These are phyloP conservation scores for Coecobrya sp. DNA, from an alignment of 2,888 invertebrate species.

Conservation along the genomic window DNA sequence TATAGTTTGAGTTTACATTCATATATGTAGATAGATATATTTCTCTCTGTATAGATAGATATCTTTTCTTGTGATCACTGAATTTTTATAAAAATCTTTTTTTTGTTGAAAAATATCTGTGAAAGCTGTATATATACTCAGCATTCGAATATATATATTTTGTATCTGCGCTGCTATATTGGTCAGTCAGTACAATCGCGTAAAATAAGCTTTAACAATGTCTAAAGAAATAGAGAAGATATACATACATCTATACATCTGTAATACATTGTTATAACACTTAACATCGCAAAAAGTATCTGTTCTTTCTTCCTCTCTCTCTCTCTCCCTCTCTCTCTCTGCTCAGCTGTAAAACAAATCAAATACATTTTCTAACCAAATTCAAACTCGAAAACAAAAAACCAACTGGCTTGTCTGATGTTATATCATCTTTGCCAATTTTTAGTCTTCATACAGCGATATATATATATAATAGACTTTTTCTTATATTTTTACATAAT, in stretches of 20 bases:
- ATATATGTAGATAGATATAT: slow-evolving; percentile 11
- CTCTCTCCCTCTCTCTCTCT: slow-evolving; percentile 21
- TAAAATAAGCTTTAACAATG: no score
- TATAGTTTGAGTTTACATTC: neutral
- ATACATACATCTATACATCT: neutral
- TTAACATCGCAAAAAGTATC: neutral
- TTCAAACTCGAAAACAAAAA: slow-evolving; percentile 16
- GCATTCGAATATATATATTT: no score
- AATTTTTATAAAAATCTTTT: slow-evolving; percentile 2
- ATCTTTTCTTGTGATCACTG: neutral
- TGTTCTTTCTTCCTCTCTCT: slow-evolving; percentile 2
- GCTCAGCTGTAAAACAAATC: slow-evolving; percentile 39
- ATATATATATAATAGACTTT: neutral
- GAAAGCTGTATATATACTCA: no score
- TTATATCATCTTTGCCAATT: slow-evolving; percentile 56
- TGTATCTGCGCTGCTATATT: no score
- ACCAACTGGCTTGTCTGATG: slow-evolving; percentile 21
- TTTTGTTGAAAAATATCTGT: neutral
- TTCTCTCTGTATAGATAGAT: neutral
- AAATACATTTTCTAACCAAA: neutral
- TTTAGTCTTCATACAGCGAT: neutral
- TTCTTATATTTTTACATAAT: neutral
- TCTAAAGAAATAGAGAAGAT: neutral
- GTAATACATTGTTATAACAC: slow-evolving; percentile 26
- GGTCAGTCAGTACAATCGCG: neutral